A percentile compares a stretch with the other conserved stretches of the same genome.
Evolutionary conservation across 2,797 vertebrate genomes (phyloP).

Genomic region (Synanceia verrucosa): DNA sequence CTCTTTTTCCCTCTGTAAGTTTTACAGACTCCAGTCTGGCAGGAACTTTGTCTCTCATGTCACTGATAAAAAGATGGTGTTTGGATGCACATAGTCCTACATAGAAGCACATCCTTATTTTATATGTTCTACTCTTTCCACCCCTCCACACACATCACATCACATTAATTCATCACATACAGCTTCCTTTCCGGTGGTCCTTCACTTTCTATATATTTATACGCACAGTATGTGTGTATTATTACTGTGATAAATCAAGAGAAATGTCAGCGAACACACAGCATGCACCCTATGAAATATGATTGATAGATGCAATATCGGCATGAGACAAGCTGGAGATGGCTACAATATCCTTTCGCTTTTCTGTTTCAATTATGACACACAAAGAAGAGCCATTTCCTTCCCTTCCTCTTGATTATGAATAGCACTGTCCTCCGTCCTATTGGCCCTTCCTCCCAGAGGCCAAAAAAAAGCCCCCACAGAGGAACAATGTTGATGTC

Average conservation of each 20-base stretch:
- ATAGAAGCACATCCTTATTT: neutral
- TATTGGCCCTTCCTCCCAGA: constrained; percentile 34
- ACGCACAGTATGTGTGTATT: constrained; percentile 39
- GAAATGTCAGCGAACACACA: constrained; percentile 58
- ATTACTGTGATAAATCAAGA: constrained; percentile 73
- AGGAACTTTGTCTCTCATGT: neutral
- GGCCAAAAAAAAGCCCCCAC: constrained; percentile 15
- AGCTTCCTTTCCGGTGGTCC: constrained; percentile 12
- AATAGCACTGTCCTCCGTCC: constrained; percentile 45
- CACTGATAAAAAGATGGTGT: neutral
- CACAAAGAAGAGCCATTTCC: constrained; percentile 57
- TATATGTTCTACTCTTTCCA: constrained; percentile 6
- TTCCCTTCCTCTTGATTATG: constrained; percentile 56
- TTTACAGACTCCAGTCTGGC: neutral
- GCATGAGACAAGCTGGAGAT: constrained; percentile 51
- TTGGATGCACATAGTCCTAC: neutral
- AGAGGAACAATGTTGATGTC: constrained; percentile 46
- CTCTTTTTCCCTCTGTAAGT: neutral
- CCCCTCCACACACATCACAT: constrained; percentile 33
- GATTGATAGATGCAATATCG: constrained; percentile 71
- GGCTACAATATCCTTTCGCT: constrained; percentile 48
- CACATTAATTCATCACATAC: constrained; percentile 57
- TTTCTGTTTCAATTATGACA: constrained; percentile 64
- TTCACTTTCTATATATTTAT: constrained; percentile 38
- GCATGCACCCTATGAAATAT: constrained; percentile 53